A percentile compares a stretch with the other conserved stretches of the same genome.
Conservation (phyloP, 2,888 invertebrate genomes). For the Nemoura dubitans region DNA sequence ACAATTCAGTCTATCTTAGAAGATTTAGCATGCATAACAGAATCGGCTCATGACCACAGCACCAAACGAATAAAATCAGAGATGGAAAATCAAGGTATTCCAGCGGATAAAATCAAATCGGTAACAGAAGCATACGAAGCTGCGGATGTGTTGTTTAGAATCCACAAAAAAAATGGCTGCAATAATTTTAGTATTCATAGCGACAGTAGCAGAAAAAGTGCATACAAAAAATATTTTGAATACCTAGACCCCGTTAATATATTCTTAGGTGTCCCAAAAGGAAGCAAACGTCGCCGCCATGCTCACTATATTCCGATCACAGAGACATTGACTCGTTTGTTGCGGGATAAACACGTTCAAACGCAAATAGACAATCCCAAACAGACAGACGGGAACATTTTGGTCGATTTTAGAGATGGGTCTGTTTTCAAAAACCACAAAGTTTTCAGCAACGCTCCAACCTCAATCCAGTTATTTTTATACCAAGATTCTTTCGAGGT, state of each 20-base stretch:
- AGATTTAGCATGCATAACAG: neutral
- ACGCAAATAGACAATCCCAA: neutral
- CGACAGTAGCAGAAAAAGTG: neutral
- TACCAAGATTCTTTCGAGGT: constrained; percentile 23
- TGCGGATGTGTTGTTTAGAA: neutral
- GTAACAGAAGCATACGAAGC: neutral
- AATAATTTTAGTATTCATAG: neutral
- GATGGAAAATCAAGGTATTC: neutral
- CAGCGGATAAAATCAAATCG: neutral
- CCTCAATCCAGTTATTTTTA: neutral
- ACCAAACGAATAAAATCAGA: neutral
- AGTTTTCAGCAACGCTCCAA: neutral
- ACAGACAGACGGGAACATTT: neutral
- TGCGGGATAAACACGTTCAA: neutral
- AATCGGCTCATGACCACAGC: neutral
- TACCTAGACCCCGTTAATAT: neutral
- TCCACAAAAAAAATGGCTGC: neutral
- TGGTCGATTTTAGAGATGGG: constrained; percentile 12
- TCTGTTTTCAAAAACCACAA: neutral
- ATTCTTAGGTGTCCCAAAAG: neutral
- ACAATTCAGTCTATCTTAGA: constrained; percentile 7
- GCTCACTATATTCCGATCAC: constrained; percentile 19
- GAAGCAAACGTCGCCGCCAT: neutral
- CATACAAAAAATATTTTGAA: neutral
- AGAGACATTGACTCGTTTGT: neutral